Evolutionary conservation across 2,888 invertebrate species (phyloP).

Genomic region (Drosophila siamana): DNA sequence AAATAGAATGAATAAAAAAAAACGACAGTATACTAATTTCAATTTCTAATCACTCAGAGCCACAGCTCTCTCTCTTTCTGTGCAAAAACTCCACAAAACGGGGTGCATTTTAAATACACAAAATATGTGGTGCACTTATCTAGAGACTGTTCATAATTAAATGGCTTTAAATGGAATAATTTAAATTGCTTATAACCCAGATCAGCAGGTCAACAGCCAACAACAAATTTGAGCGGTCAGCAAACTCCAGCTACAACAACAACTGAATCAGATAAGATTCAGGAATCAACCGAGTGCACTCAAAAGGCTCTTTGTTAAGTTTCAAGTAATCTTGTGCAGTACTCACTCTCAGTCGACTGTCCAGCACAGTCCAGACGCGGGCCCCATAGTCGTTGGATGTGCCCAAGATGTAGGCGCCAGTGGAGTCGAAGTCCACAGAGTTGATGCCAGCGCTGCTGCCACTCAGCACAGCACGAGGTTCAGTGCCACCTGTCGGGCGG

Average conservation of each 20-base stretch:
- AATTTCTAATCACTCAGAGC: no score
- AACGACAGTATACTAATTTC: no score
- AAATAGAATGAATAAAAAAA: not conserved
- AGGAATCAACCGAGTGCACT: not conserved
- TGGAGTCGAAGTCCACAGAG: constrained; percentile 97
- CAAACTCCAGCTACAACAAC: not conserved
- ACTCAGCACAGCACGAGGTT: constrained; percentile 91
- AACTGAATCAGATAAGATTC: not conserved
- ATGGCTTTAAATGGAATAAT: no score
- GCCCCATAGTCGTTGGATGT: constrained; percentile 99
- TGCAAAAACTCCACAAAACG: no score
- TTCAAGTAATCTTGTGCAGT: not conserved
- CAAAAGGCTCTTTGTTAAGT: not conserved
- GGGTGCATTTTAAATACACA: no score
- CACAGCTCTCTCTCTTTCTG: no score
- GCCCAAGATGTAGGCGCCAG: constrained; percentile 94
- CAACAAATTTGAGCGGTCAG: not conserved
- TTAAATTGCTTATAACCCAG: no score
- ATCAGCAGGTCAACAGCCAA: not conserved
- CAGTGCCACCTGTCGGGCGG: constrained; percentile 87
- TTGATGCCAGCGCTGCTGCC: constrained; percentile 98
- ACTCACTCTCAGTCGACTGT: constrained; percentile 94
- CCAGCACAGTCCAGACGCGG: constrained; percentile 96
- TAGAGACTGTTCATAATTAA: no score
- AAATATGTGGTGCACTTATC: no score